Base-by-base conservation (phyloP, 1,140 invertebrate genomes). In the Scaptomyza pallida region DNA sequence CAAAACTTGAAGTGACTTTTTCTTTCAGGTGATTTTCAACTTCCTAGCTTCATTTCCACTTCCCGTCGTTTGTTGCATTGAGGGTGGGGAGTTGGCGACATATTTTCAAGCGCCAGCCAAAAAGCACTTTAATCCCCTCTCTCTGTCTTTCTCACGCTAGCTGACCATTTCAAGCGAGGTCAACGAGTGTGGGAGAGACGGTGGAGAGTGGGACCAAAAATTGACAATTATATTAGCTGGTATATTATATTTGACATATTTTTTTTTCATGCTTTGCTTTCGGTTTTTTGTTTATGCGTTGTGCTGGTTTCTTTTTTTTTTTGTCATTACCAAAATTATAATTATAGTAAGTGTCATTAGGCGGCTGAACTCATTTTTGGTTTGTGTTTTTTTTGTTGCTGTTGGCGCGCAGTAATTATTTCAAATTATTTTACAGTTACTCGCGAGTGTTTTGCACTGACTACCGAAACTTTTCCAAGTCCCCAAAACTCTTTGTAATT, bases 271-370 rank as follows among this genome's bases (percentile, higher is more conserved):
- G 47, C 43, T 72, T 33, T 59, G 68, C 68, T 72, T 67, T 71
- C 37, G 26, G 43, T 48, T 55, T 68, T 61, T 26, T 16, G 30
- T 23, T 59, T 44, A 35, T 23, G 33, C 2, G 57, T 54, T 23
- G 23, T 44, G 35, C 33, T 35, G 48, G 13, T 19, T 75, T n/a
- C n/a, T n/a, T n/a, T n/a, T n/a, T n/a, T n/a, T n/a, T 82, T 65
- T 62, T 72, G 83, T 89, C 82, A 88, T 88, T 88, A 88, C 82
- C 83, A 80, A 88, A 88, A 88, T 89, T 88, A 89, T 88, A 88
- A 88, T 88, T 88, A 88, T 89, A 69, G 83, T 82, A 63, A 88
- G 83, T 88, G 82, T 82, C 78, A 88, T 88, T 88, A 88, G 82
- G 83, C 78, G 75, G 75, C 60, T 54, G 76, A 74, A 80, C 81